These are phyloP conservation scores for Polydesmus complanatus DNA, from an alignment of 2,888 invertebrate genomes.

Conservation along the genomic window DNA sequence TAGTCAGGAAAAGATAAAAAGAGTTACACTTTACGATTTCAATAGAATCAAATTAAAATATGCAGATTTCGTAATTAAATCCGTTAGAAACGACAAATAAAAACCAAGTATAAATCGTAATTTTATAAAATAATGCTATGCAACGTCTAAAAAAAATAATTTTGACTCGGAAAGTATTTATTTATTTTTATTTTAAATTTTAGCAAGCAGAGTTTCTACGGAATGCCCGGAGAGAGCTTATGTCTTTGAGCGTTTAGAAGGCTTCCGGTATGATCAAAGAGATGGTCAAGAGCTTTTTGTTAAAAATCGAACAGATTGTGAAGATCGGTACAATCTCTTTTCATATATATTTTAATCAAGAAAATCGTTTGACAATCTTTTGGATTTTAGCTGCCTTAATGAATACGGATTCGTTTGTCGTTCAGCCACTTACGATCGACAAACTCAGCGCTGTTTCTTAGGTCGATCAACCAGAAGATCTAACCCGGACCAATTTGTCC, in stretches of 20 bases:
- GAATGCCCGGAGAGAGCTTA: conserved; percentile 79
- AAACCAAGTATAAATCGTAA: no score
- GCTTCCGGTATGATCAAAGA: conserved; percentile 22
- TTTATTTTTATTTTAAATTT: not conserved
- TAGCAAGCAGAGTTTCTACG: conserved; percentile 69
- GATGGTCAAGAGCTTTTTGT: conserved; percentile 58
- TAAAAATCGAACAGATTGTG: conserved; percentile 73
- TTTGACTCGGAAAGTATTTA: no score
- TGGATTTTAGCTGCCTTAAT: conserved; percentile 49
- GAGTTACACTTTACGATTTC: no score
- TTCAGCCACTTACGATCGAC: conserved; percentile 68
- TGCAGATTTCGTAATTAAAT: no score
- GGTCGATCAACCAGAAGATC: conserved; percentile 71
- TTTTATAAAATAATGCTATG: no score
- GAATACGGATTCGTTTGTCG: conserved; percentile 80
- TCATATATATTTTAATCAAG: not conserved
- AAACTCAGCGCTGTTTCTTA: conserved; percentile 60
- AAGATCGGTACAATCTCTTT: conserved; percentile 49
- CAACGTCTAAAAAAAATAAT: no score
- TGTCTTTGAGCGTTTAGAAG: conserved; percentile 63
- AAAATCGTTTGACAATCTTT: not conserved
- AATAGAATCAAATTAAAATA: no score
- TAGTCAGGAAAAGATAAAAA: no score
- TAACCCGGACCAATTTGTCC: conserved; percentile 67
- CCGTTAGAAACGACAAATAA: no score